Evolutionary conservation across 2,113 vertebrate genomes (phyloP).

Genomic region (Lamprologus ornatipinnis): DNA sequence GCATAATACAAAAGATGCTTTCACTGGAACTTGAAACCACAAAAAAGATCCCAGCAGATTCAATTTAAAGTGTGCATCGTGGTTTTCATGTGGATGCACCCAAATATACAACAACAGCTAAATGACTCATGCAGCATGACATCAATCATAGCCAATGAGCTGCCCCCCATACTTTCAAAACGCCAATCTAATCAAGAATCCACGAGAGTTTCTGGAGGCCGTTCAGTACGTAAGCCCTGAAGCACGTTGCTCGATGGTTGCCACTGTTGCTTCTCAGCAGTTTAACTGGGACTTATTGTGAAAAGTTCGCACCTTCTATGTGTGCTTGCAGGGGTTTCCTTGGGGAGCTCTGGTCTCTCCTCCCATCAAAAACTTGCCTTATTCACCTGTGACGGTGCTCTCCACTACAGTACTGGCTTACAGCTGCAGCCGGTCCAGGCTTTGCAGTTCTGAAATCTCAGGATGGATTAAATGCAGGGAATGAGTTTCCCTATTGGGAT

Average conservation of each 20-base stretch:
- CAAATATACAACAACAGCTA: background rate
- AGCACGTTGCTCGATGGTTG: background rate
- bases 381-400: background rate
- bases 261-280: background rate
- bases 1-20: background rate
- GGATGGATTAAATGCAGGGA: background rate
- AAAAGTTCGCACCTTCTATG: background rate
- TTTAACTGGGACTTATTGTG: background rate
- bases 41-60: background rate
- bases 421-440: background rate
- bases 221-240: background rate
- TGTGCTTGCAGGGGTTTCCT: background rate
- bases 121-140: background rate
- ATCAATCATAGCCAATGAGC: background rate
- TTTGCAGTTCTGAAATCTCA: background rate
- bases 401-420: background rate
- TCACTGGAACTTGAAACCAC: background rate
- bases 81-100: background rate
- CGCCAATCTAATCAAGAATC: fast-evolving
- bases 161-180: background rate
- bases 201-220: background rate
- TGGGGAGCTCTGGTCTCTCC: background rate
- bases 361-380: background rate
- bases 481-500: background rate
- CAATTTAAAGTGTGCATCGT: background rate